Conservation (phyloP, 2,888 invertebrate genomes). For the Melipona beecheii region DNA sequence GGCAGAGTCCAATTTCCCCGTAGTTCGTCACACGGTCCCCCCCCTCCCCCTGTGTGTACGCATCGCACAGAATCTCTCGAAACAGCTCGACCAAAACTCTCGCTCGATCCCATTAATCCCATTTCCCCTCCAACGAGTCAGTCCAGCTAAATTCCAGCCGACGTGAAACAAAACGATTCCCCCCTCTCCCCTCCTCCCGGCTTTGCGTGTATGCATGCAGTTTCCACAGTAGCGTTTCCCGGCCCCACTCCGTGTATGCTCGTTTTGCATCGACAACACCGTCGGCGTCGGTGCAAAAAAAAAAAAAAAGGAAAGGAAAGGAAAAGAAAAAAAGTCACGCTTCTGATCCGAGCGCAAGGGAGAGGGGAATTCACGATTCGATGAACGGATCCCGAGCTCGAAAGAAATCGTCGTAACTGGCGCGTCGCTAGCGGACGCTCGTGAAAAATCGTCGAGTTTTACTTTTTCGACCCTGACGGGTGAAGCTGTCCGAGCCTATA, state of each 20-base stretch:
- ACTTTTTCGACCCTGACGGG: conserved; percentile 52
- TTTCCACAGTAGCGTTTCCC: not conserved
- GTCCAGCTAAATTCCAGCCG: not conserved
- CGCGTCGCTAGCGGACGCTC: conserved; percentile 2
- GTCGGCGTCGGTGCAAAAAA: not conserved
- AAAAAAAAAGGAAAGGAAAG: not conserved
- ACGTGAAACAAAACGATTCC: not conserved
- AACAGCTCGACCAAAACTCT: not conserved
- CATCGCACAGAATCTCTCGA: not conserved
- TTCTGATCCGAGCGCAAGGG: not conserved
- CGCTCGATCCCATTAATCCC: not conserved
- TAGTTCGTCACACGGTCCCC: not conserved
- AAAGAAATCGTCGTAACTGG: too few relatives aligned
- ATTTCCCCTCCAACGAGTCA: not conserved
- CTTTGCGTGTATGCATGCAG: not conserved
- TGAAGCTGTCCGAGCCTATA: conserved; percentile 58
- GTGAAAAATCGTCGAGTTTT: conserved; percentile 42
- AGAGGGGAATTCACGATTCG: not conserved
- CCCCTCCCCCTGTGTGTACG: not conserved
- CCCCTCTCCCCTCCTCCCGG: too few relatives aligned
- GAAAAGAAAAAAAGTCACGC: not conserved
- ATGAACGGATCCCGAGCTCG: not conserved
- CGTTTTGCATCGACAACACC: too few relatives aligned
- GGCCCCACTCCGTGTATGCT: not conserved
- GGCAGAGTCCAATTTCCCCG: not conserved